Evolutionary conservation across 2,113 vertebrate species (phyloP), one percentile per base, ranked within the genome.

Genomic region (Bostrychus sinensis): DNA sequence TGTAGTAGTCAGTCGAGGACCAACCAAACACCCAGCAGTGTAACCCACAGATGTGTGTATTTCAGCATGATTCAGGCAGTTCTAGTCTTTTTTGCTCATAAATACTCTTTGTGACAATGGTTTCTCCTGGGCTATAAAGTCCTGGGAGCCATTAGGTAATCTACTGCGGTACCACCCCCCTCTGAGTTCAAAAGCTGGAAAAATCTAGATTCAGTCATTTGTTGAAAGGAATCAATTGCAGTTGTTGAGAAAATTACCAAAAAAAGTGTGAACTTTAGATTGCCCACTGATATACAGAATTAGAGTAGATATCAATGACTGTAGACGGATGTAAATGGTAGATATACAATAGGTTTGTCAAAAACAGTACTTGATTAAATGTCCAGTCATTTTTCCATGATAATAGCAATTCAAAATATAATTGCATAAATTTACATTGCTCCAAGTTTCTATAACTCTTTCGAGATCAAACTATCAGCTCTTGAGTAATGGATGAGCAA

Each of bases 161-260:
- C 43, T 74, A 32, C 26, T 59, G 36, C 43, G 26, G 19, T 17
- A 72, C 63, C 43, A 55, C 51, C 67, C 70, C 26, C 77, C 60
- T 74, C 48, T 48, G 45, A 14, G 45, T 48, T 48, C 22, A 48
- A 48, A 48, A 48, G 45, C 22, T 25, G 22, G 12, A 67, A 70
- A 75, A 65, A 67, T 60, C 56, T 75, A 45, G 57, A 76, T 77
- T 86, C 85, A 87, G 80, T 88, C 60, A 78, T 86, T 86, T 80
- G 82, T 85, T 82, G 67, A 78, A 78, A 78, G 25, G 78, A 80
- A 88, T 89, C 82, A 84, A 88, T 90, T 66, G 26, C n/a, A 56
- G 23, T 64, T 66, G 68, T 73, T 76, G 45, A 46, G 71, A 25
- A 25, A 13, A 56, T 56, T 20, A 32, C 12, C 12, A 54, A 60